These are phyloP conservation scores for Montipora efflorescens DNA, from an alignment of 64 coral and sea anemone genomes.

Conservation along the genomic window DNA sequence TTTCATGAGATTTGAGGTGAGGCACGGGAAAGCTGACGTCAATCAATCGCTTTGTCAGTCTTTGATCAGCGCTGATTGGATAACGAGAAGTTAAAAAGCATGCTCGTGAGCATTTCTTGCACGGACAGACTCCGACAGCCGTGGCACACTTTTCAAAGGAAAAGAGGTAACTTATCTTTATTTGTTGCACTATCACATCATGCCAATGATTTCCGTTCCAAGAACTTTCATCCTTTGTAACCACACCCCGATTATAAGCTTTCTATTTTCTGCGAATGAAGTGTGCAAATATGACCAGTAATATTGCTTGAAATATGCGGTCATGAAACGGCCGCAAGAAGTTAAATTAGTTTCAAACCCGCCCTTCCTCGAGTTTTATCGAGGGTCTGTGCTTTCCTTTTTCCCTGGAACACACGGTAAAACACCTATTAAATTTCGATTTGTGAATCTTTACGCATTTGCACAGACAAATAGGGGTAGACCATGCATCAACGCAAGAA, in stretches of 20 bases:
- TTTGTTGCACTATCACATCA: neutral
- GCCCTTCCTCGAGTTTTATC: neutral
- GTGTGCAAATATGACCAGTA: neutral
- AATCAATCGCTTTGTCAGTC: neutral
- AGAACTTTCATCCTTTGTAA: neutral
- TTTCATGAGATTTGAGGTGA: constrained; percentile 12
- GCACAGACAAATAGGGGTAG: neutral
- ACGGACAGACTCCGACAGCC: neutral
- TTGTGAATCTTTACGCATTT: neutral
- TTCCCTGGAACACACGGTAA: neutral
- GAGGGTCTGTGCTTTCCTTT: neutral
- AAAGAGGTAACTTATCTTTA: neutral
- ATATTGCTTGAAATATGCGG: neutral
- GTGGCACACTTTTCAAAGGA: neutral
- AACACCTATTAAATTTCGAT: neutral
- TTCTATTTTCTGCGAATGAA: constrained; percentile 1
- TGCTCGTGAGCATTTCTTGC: neutral
- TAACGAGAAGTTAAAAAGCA: neutral
- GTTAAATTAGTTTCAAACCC: neutral
- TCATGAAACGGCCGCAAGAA: neutral
- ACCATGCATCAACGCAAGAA: constrained; percentile 39
- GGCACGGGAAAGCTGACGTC: neutral
- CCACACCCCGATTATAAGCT: neutral
- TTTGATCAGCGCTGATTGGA: constrained; percentile 15
- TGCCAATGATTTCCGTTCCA: constrained; percentile 25